Base-by-base conservation (phyloP, 2,797 vertebrate genomes). In the Apodemus agrarius region DNA sequence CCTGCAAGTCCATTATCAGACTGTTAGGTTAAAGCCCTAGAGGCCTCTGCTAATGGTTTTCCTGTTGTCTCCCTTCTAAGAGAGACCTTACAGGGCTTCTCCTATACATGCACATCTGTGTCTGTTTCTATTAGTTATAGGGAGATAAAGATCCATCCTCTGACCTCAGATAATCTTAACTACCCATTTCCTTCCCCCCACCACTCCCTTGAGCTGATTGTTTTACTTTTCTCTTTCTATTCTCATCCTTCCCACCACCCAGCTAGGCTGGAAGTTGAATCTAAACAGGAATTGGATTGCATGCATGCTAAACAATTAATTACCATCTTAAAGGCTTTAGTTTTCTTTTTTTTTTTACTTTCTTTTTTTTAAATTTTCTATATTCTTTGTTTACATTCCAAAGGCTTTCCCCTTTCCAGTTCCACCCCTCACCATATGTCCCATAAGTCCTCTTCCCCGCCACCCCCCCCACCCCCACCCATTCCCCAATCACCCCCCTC, bases 171-270 rank as follows among this genome's bases (percentile, higher is more conserved):
- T 21, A 21, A 84, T 43, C 40, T 31, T 65, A 65, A 65, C 43
- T 46, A 63, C 11, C 8, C 40, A 34, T 11, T 11, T 31, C 8
- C 19, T 80, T 57, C 6, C 52, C 52, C 52, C 11, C 52, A 12
- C 52, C 26, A 8, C 2, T 1, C 37, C 11, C 2, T 79, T 22
- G 11, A 59, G 17, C 40, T 43, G 26, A 46, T 43, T 84, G 37
- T 6, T 83, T 83, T 17, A 46, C 40, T 84, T 46, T 65, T 80
- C 12, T 43, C 43, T 49, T 49, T 46, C 29, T 84, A 31, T 12
- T 84, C 14, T 67, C 0, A 0, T 67, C 1, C 16, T 17, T 72
- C 5, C 24, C 2, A 24, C n/a, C 19, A 9, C n/a, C 69, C 3
- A 5, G 0, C 29, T 49, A 34, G 17, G 6, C 17, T 40, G 24